Evolutionary conservation across 2,797 vertebrate species (phyloP), one percentile per base, ranked within the genome.

Genomic region (Darevskia mixta): DNA sequence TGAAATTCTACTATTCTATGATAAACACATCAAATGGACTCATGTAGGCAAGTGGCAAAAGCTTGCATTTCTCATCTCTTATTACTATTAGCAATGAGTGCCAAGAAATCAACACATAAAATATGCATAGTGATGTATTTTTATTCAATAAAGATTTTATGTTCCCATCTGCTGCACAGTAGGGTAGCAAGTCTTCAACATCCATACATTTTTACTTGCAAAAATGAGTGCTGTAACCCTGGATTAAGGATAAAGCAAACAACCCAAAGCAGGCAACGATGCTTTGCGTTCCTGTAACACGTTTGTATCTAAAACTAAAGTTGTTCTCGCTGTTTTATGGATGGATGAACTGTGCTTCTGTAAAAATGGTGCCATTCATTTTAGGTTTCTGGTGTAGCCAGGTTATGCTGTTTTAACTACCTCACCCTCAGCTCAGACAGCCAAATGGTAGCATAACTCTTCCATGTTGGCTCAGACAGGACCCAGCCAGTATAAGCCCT

Each of bases 161-260:
- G 0, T 0, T 85, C 86, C 55, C 3, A 75, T 71, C 17, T 79
- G 75, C 41, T 29, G 38, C 1, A 83, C 0, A 78, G 7, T 71
- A 58, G 71, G 27, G 83, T 86, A 9, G 9, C 69, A 32, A 8
- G 6, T 69, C 79, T 45, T 87, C 55, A 35, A 32, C 35, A 73
- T n/a, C 0, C n/a, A 86, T 0, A 0, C 17, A 61, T 75, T 41
- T 77, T 90, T 89, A 0, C 17, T 87, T 7, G 0, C 83, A 83
- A 91, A 81, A 13, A 2, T 23, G 77, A 66, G 0, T 0, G 76
- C 0, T 0, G 3, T 23, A 79, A 61, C 0, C 25, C n/a, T 76
- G 23, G 83, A 23, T 79, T 86, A 77, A 78, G 86, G 82, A 58
- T 88, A 1, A 83, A 23, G n/a, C 38, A 72, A 82, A 5, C 0